Conservation (phyloP, 2,797 vertebrate species). For the Pangasius macronema region DNA sequence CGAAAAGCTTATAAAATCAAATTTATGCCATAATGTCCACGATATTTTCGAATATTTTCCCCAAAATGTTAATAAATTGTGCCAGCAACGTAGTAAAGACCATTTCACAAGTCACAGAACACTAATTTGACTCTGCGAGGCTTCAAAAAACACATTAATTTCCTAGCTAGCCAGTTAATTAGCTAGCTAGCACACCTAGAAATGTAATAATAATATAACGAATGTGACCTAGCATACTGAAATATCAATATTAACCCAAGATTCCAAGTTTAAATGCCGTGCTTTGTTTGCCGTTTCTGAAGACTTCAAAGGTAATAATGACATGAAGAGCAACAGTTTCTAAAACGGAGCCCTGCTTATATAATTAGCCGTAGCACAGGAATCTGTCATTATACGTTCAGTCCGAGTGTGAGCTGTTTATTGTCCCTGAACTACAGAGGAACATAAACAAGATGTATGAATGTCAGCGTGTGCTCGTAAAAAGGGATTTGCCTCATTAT, state of each 20-base stretch:
- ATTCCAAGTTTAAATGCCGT: background rate
- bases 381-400: background rate
- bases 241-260: background rate
- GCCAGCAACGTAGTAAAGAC: background rate
- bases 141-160: background rate
- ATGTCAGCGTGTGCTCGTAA: background rate
- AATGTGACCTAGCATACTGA: background rate
- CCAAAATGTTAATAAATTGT: background rate
- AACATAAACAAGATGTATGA: conserved; percentile 4
- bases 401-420: background rate
- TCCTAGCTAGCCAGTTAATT: background rate
- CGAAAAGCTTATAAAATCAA: background rate
- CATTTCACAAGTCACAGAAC: background rate
- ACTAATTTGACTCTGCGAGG: background rate
- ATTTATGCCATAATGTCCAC: background rate
- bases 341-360: background rate
- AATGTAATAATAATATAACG: background rate
- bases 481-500: conserved; percentile 23
- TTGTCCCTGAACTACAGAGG: conserved; percentile 3
- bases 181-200: background rate
- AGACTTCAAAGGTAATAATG: background rate
- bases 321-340: background rate
- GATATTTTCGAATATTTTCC: background rate
- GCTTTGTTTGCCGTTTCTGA: background rate
- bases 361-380: background rate